These are phyloP conservation scores for Chironomus riparius DNA, from an alignment of 2,888 invertebrate genomes.

Conservation along the genomic window DNA sequence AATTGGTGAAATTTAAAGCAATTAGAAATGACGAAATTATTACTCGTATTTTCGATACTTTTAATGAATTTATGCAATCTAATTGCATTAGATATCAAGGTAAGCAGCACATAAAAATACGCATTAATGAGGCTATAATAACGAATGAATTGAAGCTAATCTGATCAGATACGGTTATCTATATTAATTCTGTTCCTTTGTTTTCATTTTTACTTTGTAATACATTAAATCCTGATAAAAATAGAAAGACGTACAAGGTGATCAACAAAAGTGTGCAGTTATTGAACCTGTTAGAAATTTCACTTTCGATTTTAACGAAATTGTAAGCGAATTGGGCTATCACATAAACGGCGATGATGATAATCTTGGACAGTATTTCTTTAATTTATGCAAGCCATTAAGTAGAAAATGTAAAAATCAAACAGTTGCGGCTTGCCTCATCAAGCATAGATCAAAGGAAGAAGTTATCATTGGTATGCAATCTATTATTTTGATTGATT, in stretches of 20 bases:
- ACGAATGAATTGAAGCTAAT: too few relatives aligned
- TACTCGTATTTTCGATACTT: too few relatives aligned
- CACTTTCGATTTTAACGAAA: conserved; percentile 36
- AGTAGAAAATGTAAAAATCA: conserved; percentile 35
- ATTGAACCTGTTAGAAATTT: conserved; percentile 38
- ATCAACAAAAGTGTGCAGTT: conserved; percentile 14
- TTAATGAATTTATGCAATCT: too few relatives aligned
- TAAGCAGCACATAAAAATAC: too few relatives aligned
- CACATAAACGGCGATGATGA: conserved; percentile 28
- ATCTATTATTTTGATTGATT: background rate
- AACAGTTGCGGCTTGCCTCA: conserved; percentile 38
- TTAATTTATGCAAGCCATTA: conserved; percentile 39
- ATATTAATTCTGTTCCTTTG: background rate
- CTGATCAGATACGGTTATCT: too few relatives aligned
- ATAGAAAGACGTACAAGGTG: conserved; percentile 22
- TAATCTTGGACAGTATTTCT: conserved; percentile 30
- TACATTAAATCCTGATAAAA: background rate
- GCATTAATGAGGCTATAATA: too few relatives aligned
- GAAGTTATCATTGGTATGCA: conserved; percentile 38
- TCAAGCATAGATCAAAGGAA: conserved; percentile 24
- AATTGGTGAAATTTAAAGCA: too few relatives aligned
- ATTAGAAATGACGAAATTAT: too few relatives aligned
- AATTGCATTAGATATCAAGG: too few relatives aligned
- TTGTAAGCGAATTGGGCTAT: conserved; percentile 38
- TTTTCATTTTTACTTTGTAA: background rate